phyloP scores from a whole-genome alignment of 2,888 invertebrate species.

The Phlogophora meticulosa region DNA sequence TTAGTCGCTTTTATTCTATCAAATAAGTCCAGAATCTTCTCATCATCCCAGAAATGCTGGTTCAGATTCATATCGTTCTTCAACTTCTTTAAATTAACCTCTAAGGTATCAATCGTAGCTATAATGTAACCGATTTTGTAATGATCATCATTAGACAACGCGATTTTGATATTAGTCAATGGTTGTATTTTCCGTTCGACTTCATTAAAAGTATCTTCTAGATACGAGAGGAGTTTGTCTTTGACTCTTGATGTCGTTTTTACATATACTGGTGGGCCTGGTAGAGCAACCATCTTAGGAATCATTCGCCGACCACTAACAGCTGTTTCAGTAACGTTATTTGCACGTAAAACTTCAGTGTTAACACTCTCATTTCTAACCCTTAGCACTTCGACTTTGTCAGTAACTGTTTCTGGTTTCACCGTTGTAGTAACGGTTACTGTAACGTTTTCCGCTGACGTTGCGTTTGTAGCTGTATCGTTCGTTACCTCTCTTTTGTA shows the following conservation, averaged over 20 bases:
- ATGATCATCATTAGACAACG: slow-evolving; percentile 59
- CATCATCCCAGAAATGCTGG: slow-evolving; percentile 66
- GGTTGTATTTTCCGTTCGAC: slow-evolving; percentile 68
- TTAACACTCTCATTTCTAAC: background rate
- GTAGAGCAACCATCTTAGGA: background rate
- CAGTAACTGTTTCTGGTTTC: slow-evolving; percentile 4
- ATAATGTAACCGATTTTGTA: slow-evolving; percentile 76
- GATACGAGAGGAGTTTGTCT: slow-evolving; percentile 67
- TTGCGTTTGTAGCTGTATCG: background rate
- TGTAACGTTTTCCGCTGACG: background rate
- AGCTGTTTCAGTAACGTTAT: slow-evolving; percentile 9
- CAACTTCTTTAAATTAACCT: slow-evolving; percentile 69
- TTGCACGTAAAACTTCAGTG: background rate
- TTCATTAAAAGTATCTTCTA: slow-evolving; percentile 70
- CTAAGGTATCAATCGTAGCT: slow-evolving; percentile 75
- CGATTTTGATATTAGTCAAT: slow-evolving; percentile 62
- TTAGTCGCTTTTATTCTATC: slow-evolving; percentile 71
- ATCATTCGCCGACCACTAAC: slow-evolving; percentile 37
- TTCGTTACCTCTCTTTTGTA: slow-evolving; percentile 33
- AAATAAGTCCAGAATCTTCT: slow-evolving; percentile 69
- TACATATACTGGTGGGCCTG: background rate
- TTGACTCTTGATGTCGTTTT: slow-evolving; percentile 55
- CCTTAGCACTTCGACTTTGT: background rate
- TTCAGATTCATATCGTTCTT: slow-evolving; percentile 65
- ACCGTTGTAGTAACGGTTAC: slow-evolving; percentile 3